phyloP scores from a whole-genome alignment of 2,888 invertebrate species.

The Diarsia rubi region DNA sequence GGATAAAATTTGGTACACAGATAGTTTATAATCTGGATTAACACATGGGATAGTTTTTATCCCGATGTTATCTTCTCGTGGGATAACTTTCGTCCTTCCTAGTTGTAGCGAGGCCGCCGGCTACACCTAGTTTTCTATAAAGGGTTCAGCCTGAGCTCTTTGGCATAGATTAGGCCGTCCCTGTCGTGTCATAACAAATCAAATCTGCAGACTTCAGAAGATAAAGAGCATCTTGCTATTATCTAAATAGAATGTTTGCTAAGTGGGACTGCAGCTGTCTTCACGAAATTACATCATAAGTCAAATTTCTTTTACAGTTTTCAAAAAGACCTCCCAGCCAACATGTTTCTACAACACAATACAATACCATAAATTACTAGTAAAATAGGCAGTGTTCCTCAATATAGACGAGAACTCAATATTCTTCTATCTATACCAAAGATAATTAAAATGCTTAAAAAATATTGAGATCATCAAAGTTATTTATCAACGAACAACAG shows the following conservation, averaged over 20 bases:
- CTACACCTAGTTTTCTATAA: too few species aligned
- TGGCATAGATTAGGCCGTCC: constrained; percentile 17
- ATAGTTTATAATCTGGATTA: too few species aligned
- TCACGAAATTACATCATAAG: background rate
- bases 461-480: constrained; percentile 51
- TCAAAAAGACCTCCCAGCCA: constrained; percentile 41
- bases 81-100: too few species aligned
- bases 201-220: background rate
- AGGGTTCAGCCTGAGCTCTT: background rate
- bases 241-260: background rate
- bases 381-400: constrained; percentile 32
- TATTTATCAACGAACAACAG: background rate
- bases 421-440: constrained; percentile 28
- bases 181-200: background rate
- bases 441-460: constrained; percentile 39
- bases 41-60: too few species aligned
- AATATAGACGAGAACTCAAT: constrained; percentile 21
- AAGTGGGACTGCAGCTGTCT: background rate
- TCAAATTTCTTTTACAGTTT: background rate
- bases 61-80: too few species aligned
- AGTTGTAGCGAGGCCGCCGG: too few species aligned
- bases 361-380: constrained; percentile 32
- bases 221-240: background rate
- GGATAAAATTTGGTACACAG: too few species aligned
- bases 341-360: constrained; percentile 31